Base-by-base conservation (phyloP, 2,797 vertebrate genomes). In the Lepus townsendii region DNA sequence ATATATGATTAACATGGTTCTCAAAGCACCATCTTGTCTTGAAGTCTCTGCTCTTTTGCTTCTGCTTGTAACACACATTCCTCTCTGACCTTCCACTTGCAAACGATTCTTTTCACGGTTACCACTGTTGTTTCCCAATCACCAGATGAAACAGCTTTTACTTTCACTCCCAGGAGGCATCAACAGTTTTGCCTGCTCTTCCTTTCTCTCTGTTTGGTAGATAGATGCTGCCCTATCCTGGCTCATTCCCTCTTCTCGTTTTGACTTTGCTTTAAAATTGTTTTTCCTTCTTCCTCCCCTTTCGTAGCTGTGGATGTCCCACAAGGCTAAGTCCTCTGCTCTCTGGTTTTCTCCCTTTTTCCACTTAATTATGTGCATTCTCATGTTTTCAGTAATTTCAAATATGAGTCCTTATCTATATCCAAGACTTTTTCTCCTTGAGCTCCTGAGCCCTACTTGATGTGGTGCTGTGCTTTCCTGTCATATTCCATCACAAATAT, bases 271-370 rank as follows among this genome's bases (percentile, higher is more conserved):
- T 60, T 68, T 3, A 30, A 75, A 83, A 57, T 24, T 77, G 32
- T 47, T 84, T 88, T 91, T 13, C 30, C 42, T 75, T 94, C 77
- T 35, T 83, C n/a, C 52, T 76, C 60, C 30, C 22, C n/a, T 77
- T 86, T 91, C 77, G 14, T 66, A 17, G 90, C 32, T 65, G 16
- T 88, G 62, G 24, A 52, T 65, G 54, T 62, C 57, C 78, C 60
- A 24, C 19, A 73, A 69, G 26, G 38, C 30, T 47, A 30, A 17
- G 22, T 71, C 35, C 60, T 73, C 93, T 77, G 32, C 32, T 62
- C 12, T 73, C 19, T 24, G 66, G 42, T 50, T 95, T 79, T 71
- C 66, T 19, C 27, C 5, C 50, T 50, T 30, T 30, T 91, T 63
- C 69, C 26, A 38, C 30, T 47, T 60, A 57, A 73, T 83, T n/a